These are phyloP conservation scores for Lymantria monacha DNA, from an alignment of 2,888 invertebrate genomes.

Conservation along the genomic window DNA sequence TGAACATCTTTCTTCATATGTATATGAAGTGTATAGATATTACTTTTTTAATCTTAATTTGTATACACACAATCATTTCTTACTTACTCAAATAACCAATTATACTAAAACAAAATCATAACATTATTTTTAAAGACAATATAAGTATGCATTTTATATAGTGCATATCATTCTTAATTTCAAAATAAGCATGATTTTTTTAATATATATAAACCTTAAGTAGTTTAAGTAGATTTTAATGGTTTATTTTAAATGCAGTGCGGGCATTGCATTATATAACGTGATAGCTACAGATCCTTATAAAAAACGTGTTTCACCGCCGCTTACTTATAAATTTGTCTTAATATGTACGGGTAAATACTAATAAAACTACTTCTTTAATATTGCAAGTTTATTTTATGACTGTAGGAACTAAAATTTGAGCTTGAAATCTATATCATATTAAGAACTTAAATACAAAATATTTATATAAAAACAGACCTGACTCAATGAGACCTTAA, in stretches of 20 bases:
- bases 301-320: conserved; percentile 36
- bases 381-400: conserved; percentile 25
- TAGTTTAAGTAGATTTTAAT: conserved; percentile 11
- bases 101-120: too few relatives aligned
- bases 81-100: too few relatives aligned
- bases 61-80: too few relatives aligned
- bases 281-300: conserved; percentile 30
- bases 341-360: conserved; percentile 16
- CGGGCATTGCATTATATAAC: conserved; percentile 35
- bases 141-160: too few relatives aligned
- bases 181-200: too few relatives aligned
- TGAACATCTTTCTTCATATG: too few relatives aligned
- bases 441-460: not conserved
- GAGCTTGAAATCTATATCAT: conserved; percentile 22
- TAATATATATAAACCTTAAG: conserved; percentile 13
- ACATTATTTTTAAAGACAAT: too few relatives aligned
- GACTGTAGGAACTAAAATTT: conserved; percentile 44
- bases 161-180: too few relatives aligned
- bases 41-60: too few relatives aligned
- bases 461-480: conserved; percentile 16
- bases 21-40: too few relatives aligned
- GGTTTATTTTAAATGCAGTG: conserved; percentile 29
- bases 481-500: conserved; percentile 51
- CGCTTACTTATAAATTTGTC: conserved; percentile 24
- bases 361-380: conserved; percentile 28